Conservation (phyloP, 2,113 vertebrate genomes). For the Ageneiosus marmoratus region DNA sequence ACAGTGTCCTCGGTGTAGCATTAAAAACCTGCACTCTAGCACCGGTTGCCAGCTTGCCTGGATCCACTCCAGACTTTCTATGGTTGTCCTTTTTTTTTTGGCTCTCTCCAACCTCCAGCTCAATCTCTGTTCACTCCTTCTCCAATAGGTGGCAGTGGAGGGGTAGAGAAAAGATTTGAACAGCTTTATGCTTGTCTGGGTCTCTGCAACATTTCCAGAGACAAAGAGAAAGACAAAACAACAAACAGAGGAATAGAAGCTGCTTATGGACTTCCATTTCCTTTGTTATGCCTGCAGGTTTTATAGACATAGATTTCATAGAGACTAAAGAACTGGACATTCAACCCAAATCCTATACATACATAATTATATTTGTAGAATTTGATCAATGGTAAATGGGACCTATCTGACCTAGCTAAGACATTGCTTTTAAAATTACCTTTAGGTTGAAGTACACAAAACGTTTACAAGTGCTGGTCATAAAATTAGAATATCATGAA, state of each 20-base stretch:
- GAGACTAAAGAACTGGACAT: neutral
- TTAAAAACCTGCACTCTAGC: conserved; percentile 14
- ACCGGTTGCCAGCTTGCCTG: conserved; percentile 17
- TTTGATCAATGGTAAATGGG: neutral
- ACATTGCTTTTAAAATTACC: neutral
- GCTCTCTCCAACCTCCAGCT: conserved; percentile 13
- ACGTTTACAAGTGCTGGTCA: too few relatives aligned
- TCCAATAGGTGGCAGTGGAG: conserved; percentile 55
- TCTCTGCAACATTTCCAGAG: neutral
- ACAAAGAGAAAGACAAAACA: neutral
- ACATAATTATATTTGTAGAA: neutral
- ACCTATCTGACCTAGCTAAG: neutral
- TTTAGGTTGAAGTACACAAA: neutral
- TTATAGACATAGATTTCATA: neutral
- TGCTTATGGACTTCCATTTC: neutral
- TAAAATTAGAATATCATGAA: too few relatives aligned
- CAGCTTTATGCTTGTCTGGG: neutral
- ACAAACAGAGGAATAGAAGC: neutral
- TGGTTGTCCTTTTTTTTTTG: conserved; percentile 32
- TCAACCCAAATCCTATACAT: neutral
- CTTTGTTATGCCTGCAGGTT: neutral
- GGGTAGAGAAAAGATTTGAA: conserved; percentile 12
- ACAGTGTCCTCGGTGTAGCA: conserved; percentile 22
- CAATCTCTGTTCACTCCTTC: neutral
- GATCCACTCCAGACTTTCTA: conserved; percentile 16